Percentiles rank a stretch among this genome's conserved stretches.
Conservation (phyloP, 2,797 vertebrate genomes). For the Smutsia gigantea region DNA sequence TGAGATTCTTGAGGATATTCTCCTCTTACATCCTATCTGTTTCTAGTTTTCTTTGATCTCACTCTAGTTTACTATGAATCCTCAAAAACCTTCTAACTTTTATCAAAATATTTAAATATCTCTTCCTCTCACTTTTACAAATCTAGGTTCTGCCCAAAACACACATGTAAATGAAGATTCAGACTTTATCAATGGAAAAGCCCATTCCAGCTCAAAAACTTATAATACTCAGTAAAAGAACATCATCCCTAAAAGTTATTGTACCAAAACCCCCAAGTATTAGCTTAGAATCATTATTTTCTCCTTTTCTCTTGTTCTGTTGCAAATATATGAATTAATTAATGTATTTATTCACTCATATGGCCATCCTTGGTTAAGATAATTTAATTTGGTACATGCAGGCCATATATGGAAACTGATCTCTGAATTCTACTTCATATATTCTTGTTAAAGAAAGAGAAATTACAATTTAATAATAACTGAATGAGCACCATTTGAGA, state of each 20-base stretch:
- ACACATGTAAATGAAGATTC: neutral
- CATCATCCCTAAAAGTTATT: neutral
- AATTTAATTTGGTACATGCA: neutral
- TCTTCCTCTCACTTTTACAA: neutral
- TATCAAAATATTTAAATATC: neutral
- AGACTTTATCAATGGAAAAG: neutral
- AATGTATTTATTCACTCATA: neutral
- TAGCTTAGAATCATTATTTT: neutral
- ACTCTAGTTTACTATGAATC: neutral
- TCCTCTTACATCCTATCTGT: neutral
- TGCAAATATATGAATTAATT: neutral
- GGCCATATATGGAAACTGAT: neutral
- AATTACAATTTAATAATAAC: neutral
- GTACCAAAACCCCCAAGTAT: neutral
- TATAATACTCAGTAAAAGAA: neutral
- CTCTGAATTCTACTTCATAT: neutral
- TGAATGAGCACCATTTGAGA: neutral
- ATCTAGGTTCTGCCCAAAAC: neutral
- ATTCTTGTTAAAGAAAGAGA: neutral
- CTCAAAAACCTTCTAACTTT: neutral
- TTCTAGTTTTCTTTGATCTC: neutral
- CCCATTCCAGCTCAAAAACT: neutral
- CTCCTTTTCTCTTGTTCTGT: neutral
- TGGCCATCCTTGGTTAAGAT: neutral
- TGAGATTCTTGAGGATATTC: neutral